phyloP scores from a whole-genome alignment of 2,797 vertebrate species.

The Sebastiscus albofasciatus region DNA sequence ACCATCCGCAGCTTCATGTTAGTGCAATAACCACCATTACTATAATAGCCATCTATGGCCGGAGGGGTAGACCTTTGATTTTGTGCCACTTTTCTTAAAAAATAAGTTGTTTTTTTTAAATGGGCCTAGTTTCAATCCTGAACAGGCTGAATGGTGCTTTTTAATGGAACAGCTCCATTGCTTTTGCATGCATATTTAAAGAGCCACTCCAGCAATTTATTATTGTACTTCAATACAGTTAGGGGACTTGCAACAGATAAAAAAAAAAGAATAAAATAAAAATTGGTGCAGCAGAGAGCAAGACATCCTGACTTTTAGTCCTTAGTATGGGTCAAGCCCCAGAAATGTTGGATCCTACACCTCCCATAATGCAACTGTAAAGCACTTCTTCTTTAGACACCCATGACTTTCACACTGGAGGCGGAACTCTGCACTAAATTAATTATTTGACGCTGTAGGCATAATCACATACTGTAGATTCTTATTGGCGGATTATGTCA shows the following conservation, averaged over 20 bases:
- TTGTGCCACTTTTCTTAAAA: conserved; percentile 9
- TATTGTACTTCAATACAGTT: not conserved
- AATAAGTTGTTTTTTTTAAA: not conserved
- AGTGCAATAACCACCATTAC: conserved; percentile 34
- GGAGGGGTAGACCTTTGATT: conserved; percentile 24
- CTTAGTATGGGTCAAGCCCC: not conserved
- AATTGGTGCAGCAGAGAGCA: not conserved
- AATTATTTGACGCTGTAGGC: not conserved
- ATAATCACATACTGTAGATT: not conserved
- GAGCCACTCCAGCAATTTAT: not conserved
- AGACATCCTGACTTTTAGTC: not conserved
- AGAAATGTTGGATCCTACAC: no score
- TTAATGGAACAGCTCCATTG: not conserved
- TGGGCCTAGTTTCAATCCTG: not conserved
- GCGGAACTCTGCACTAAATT: not conserved
- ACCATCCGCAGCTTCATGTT: conserved; percentile 2
- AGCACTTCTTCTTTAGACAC: not conserved
- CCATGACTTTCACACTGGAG: not conserved
- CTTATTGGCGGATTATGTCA: not conserved
- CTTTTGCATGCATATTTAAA: conserved; percentile 13
- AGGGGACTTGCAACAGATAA: not conserved
- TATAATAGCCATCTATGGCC: conserved; percentile 25
- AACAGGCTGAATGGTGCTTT: not conserved
- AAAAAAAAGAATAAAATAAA: not conserved
- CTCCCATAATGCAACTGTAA: not conserved